Base-by-base conservation (phyloP, 2,797 vertebrate genomes). In the Pelodytes ibericus region DNA sequence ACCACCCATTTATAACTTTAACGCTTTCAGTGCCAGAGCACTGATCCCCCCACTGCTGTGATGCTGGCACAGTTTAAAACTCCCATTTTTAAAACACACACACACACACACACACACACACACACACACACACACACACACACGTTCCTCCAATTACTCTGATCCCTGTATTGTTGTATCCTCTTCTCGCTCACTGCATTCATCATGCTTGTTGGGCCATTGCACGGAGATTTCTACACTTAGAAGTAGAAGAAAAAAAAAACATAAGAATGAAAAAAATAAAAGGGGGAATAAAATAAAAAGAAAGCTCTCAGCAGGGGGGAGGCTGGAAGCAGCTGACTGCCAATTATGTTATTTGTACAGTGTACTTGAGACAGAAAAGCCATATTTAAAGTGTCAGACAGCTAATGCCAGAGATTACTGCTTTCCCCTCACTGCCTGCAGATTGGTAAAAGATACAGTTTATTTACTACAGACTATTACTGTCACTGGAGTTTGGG, bases 381-480 rank as follows among this genome's bases (percentile, higher is more conserved):
- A 88, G 79, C 80, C 68, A 72, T 85, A 87, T 87, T 89, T 86
- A 88, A 84, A 88, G 89, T 88, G 86, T 89, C 87, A 88, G 77
- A 79, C 64, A 56, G 83, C 82, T 89, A 85, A 82, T 88, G 84
- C 88, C 87, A 82, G 86, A 86, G 86, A 86, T 87, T 84, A 74
- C 11, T 25, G 36, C 82, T 85, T 89, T 85, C 80, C 15, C 36
- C 80, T 82, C 79, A 83, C 82, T 88, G 86, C 81, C 78, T 80
- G 70, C 84, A 86, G 49, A 70, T 83, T 81, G 82, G 80, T 83
- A 84, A 86, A 84, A 85, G 87, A 83, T 86, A 85, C 87, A 91
- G 88, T 90, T 91, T 90, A 87, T 93, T 90, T 91, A 89, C 84
- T 77, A 86, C 87, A 89, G 92, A 88, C 85, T 87, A 89, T 89